These are phyloP conservation scores for Cairina moschata DNA, from an alignment of 2,113 vertebrate species.

Conservation along the genomic window DNA sequence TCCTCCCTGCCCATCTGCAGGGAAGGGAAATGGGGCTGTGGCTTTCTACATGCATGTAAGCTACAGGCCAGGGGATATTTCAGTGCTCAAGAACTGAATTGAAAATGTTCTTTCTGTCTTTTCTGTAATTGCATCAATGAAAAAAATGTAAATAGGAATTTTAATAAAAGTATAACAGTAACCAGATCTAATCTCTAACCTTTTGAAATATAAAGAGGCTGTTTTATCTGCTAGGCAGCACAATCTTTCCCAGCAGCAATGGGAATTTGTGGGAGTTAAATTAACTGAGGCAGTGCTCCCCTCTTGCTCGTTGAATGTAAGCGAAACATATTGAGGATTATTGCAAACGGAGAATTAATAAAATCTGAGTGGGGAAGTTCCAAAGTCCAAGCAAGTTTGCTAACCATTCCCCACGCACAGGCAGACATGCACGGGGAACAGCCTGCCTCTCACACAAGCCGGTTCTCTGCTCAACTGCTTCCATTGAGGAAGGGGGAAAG, in stretches of 20 bases:
- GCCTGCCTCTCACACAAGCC: neutral
- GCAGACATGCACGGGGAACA: neutral
- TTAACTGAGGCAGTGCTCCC: constrained; percentile 39
- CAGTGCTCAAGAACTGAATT: neutral
- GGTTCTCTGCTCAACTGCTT: neutral
- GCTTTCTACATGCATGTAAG: neutral
- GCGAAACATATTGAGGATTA: constrained; percentile 34
- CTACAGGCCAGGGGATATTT: neutral
- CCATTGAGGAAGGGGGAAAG: neutral
- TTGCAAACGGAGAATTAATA: constrained; percentile 47
- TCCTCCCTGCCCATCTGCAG: neutral
- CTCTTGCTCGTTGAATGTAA: constrained; percentile 22
- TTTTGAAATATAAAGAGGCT: constrained; percentile 60
- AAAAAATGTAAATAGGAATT: constrained; percentile 38
- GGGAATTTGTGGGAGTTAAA: constrained; percentile 61
- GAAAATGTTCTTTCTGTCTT: neutral
- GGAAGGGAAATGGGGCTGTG: neutral
- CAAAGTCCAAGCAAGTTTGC: neutral
- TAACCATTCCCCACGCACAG: neutral
- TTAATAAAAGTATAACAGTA: constrained; percentile 57
- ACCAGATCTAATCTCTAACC: constrained; percentile 65
- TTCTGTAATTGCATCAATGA: constrained; percentile 13
- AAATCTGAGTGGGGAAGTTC: neutral
- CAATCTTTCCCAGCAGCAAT: constrained; percentile 41
- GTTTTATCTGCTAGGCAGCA: constrained; percentile 32